Conservation (phyloP, 1,140 invertebrate species). For the Stegodyphus mimosarum region DNA sequence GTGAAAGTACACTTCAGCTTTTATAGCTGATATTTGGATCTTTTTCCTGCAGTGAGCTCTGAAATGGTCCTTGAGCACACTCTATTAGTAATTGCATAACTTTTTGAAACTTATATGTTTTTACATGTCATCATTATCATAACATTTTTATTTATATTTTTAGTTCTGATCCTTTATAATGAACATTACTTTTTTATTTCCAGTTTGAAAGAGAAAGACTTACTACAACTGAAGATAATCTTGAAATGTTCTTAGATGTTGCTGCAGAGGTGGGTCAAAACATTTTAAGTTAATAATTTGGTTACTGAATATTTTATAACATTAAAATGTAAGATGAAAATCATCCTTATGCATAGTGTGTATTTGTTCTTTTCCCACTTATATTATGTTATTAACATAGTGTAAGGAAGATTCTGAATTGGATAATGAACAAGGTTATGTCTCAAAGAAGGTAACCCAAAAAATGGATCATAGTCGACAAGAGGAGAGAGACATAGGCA, state of each 20-base stretch:
- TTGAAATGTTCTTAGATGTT: slow-evolving; percentile 82
- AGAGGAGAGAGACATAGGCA: slow-evolving; percentile 48
- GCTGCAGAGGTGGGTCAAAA: slow-evolving; percentile 69
- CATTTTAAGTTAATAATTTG: neutral
- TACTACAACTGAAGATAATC: slow-evolving; percentile 82
- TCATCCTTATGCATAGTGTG: neutral
- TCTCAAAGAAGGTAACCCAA: slow-evolving; percentile 73
- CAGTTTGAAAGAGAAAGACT: slow-evolving; percentile 91
- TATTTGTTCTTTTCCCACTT: neutral
- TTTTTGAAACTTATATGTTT: no score
- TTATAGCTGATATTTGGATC: no score
- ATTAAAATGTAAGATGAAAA: no score
- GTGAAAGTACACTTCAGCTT: no score
- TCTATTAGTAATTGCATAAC: no score
- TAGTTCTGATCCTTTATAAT: no score
- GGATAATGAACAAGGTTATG: slow-evolving; percentile 84
- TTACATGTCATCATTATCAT: no score
- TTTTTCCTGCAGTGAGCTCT: no score
- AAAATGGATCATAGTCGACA: slow-evolving; percentile 41
- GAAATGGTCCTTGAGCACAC: no score
- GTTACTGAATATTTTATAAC: no score
- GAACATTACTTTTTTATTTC: slow-evolving; percentile 65
- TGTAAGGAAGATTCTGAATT: slow-evolving; percentile 75
- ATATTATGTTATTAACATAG: slow-evolving; percentile 63
- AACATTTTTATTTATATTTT: no score